Conservation (phyloP, 2,113 vertebrate species). For the Xyrauchen texanus region DNA sequence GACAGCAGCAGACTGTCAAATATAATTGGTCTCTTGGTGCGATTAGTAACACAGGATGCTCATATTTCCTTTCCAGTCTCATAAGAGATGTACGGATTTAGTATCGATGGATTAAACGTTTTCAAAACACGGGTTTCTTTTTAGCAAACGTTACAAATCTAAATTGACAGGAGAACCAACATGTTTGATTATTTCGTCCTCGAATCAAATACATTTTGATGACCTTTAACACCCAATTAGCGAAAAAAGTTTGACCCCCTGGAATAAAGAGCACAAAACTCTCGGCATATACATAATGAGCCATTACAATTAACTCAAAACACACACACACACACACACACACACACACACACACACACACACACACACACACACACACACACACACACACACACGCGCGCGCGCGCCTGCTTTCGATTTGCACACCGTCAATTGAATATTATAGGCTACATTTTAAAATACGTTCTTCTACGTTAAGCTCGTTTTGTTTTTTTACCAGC, state of each 20-base stretch:
- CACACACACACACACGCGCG: too few relatives aligned
- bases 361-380: too few relatives aligned
- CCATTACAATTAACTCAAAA: too few relatives aligned
- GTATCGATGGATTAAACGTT: not conserved
- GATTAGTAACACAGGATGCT: not conserved
- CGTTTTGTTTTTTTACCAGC: not conserved
- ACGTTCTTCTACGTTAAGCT: not conserved
- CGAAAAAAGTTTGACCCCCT: not conserved
- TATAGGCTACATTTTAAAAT: not conserved
- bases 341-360: too few relatives aligned
- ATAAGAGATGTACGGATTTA: not conserved
- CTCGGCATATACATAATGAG: too few relatives aligned
- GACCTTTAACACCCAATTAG: not conserved
- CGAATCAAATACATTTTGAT: not conserved
- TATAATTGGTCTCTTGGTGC: not conserved
- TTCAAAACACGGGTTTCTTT: not conserved
- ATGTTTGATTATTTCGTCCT: not conserved
- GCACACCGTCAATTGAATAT: too few relatives aligned
- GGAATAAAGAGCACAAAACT: not conserved
- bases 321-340: too few relatives aligned
- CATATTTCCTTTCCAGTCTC: not conserved
- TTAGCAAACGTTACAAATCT: not conserved
- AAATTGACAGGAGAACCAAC: not conserved
- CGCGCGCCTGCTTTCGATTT: too few relatives aligned
- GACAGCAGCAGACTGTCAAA: not conserved